These are phyloP conservation scores for Oopsacas minuta DNA, from an alignment of 37 sponge, comb jelly and placozoan species.

Conservation along the genomic window DNA sequence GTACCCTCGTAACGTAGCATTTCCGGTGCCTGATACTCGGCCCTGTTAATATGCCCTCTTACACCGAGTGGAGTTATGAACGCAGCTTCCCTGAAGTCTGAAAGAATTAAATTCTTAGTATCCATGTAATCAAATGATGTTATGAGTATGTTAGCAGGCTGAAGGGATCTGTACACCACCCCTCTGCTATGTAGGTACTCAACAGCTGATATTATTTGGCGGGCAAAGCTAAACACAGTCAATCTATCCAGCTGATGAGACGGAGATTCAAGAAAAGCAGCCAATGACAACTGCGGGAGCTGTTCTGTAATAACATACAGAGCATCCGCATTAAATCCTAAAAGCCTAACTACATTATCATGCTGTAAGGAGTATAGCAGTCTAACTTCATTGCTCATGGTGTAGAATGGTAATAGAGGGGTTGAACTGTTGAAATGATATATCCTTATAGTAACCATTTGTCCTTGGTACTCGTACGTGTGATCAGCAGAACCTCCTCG, in stretches of 20 bases:
- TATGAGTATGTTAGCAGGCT: background rate
- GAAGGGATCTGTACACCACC: background rate
- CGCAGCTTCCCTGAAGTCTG: background rate
- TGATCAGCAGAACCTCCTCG: background rate
- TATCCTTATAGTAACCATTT: background rate
- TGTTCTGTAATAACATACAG: background rate
- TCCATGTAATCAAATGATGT: background rate
- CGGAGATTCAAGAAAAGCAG: background rate
- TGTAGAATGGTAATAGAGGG: background rate
- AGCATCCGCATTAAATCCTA: background rate
- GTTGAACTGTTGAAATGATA: background rate
- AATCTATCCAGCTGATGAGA: background rate
- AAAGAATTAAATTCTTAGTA: background rate
- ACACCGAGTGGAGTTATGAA: background rate
- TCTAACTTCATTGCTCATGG: background rate
- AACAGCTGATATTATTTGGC: background rate
- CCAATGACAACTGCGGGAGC: slow-evolving; percentile 6
- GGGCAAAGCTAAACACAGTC: background rate
- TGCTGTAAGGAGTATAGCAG: background rate
- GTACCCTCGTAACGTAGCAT: background rate
- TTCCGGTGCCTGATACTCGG: slow-evolving; percentile 13
- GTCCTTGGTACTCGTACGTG: slow-evolving; percentile 14
- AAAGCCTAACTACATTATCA: background rate
- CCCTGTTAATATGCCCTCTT: background rate
- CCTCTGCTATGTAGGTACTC: background rate